A percentile compares a stretch with the other conserved stretches of the same genome.
These are phyloP conservation scores for Dioctria rufipes DNA, from an alignment of 2,888 invertebrate species.

Conservation along the genomic window DNA sequence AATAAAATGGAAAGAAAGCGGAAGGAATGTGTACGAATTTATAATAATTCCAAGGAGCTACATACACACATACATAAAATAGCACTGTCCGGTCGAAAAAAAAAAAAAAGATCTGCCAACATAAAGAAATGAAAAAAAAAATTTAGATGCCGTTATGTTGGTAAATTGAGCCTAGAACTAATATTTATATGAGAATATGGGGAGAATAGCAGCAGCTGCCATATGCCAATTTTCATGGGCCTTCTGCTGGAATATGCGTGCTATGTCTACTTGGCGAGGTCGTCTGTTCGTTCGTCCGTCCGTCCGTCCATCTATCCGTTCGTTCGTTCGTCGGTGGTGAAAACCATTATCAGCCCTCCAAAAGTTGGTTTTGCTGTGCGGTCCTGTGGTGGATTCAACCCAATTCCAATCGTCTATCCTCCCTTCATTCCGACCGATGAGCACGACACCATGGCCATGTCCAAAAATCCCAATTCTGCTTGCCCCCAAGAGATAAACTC, in stretches of 20 bases:
- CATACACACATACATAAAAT: no score
- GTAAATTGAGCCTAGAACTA: background rate
- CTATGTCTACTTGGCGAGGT: background rate
- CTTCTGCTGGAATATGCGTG: constrained; percentile 44
- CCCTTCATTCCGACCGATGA: no score
- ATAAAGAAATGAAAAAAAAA: background rate
- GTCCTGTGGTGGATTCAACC: constrained; percentile 43
- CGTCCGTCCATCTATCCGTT: no score
- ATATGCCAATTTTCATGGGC: constrained; percentile 8
- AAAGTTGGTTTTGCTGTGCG: constrained; percentile 21
- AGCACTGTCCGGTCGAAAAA: background rate
- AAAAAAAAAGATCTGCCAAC: background rate
- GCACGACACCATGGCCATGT: background rate
- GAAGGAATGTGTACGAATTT: background rate
- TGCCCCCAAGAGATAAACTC: constrained; percentile 28
- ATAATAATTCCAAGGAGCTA: no score
- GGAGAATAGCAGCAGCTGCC: background rate
- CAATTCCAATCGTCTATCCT: constrained; percentile 4
- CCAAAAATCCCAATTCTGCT: constrained; percentile 20
- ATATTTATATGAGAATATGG: background rate
- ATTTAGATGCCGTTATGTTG: constrained; percentile 14
- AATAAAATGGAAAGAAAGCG: constrained; percentile 22
- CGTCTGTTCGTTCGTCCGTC: no score
- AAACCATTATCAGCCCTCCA: constrained; percentile 36
- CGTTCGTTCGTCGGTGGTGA: background rate